Percentiles rank a stretch among this genome's conserved stretches.
These are phyloP conservation scores for Chromis chromis DNA, from an alignment of 2,797 vertebrate genomes.

Conservation along the genomic window DNA sequence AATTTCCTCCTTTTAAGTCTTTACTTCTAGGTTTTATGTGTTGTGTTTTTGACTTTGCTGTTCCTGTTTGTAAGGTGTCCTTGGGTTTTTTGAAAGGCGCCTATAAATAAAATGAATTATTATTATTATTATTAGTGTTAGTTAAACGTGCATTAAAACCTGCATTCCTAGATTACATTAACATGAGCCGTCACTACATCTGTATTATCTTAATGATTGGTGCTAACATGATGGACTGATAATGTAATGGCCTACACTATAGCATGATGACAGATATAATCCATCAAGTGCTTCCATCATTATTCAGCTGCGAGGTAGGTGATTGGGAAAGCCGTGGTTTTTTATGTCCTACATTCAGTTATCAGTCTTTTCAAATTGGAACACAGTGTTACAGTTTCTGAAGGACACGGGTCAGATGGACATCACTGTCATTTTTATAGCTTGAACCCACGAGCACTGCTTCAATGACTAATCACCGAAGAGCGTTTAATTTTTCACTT, in stretches of 20 bases:
- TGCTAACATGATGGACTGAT: slow-evolving; percentile 4
- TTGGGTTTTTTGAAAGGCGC: too few relatives aligned
- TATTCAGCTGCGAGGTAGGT: slow-evolving; percentile 7
- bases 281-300: slow-evolving; percentile 29
- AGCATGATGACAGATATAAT: slow-evolving; percentile 15
- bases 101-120: too few relatives aligned
- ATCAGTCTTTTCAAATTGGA: not conserved
- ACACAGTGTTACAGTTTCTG: slow-evolving; percentile 2
- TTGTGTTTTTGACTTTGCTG: too few relatives aligned
- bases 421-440: not conserved
- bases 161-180: slow-evolving; percentile 5
- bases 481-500: not conserved
- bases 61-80: too few relatives aligned
- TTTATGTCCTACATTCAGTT: not conserved
- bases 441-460: not conserved
- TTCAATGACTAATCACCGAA: not conserved
- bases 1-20: too few relatives aligned
- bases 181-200: not conserved
- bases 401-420: not conserved
- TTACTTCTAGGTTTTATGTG: too few relatives aligned
- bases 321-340: not conserved
- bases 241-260: not conserved
- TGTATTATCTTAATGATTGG: not conserved
- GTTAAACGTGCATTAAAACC: not conserved
- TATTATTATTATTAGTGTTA: too few relatives aligned